These are phyloP conservation scores for Carabus problematicus DNA, from an alignment of 2,888 invertebrate species.

Conservation along the genomic window DNA sequence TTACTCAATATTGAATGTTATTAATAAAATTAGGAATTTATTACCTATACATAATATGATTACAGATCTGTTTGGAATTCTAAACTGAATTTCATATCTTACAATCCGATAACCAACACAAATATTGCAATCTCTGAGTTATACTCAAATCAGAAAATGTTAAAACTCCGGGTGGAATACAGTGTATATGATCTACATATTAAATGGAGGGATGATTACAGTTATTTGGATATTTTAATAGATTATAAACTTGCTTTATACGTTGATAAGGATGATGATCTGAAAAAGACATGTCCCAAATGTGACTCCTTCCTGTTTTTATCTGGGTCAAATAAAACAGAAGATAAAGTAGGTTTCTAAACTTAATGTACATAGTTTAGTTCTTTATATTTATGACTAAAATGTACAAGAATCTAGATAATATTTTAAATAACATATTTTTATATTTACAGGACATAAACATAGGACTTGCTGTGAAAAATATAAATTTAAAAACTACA, in stretches of 20 bases:
- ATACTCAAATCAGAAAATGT: conserved; percentile 31
- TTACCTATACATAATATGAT: not conserved
- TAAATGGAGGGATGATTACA: conserved; percentile 34
- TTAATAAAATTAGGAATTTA: too few relatives aligned
- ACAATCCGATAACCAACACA: conserved; percentile 32
- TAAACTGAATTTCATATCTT: conserved; percentile 30
- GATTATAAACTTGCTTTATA: conserved; percentile 27
- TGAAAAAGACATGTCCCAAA: conserved; percentile 25
- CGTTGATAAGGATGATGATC: conserved; percentile 23
- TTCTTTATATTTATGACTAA: conserved; percentile 14
- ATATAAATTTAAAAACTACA: conserved; percentile 19
- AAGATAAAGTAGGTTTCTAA: conserved; percentile 21
- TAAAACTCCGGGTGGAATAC: conserved; percentile 31
- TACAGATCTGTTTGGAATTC: conserved; percentile 31
- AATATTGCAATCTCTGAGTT: conserved; percentile 29
- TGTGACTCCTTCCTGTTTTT: conserved; percentile 24
- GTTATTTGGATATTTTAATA: conserved; percentile 36
- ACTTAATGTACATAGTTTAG: conserved; percentile 17
- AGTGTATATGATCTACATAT: conserved; percentile 29
- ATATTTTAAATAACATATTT: not conserved
- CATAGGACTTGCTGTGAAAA: conserved; percentile 24
- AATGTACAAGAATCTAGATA: not conserved
- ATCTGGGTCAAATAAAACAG: conserved; percentile 14
- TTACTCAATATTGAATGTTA: too few relatives aligned
- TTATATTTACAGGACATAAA: conserved; percentile 20